A percentile compares a stretch with the other conserved stretches of the same genome.
phyloP scores from a whole-genome alignment of 2,888 invertebrate species.

The Phalangium opilio region DNA sequence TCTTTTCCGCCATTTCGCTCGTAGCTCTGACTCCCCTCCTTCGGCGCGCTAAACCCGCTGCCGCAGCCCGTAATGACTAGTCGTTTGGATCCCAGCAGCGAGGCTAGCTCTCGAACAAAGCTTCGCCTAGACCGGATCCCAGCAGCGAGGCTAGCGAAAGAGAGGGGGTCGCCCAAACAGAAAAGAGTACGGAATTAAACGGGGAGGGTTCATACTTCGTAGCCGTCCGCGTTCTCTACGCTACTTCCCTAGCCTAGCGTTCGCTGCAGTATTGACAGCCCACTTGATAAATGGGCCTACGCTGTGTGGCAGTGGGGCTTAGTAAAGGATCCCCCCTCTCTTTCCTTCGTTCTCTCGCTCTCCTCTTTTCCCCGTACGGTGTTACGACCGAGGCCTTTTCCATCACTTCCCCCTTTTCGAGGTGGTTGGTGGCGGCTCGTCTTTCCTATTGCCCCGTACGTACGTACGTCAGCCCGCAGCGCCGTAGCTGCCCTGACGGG shows the following conservation, averaged over 20 bases:
- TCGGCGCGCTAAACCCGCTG: too few species aligned
- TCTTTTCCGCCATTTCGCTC: too few species aligned
- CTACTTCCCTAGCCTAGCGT: constrained; percentile 7
- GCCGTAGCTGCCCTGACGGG: too few species aligned
- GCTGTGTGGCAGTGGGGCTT: constrained; percentile 1
- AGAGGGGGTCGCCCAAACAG: constrained; percentile 6
- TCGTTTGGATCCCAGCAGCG: neutral
- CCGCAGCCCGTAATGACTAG: neutral
- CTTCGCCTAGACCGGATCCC: constrained; percentile 12
- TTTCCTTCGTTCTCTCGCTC: constrained; percentile 8
- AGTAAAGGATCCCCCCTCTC: constrained; percentile 3
- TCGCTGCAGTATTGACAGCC: constrained; percentile 14
- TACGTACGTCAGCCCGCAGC: too few species aligned
- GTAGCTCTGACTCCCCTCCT: too few species aligned
- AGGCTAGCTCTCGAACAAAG: constrained; percentile 1
- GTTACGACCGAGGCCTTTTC: constrained; percentile 1
- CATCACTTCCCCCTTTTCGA: neutral
- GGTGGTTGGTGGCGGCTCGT: constrained; percentile 7
- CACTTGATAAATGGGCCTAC: constrained; percentile 16
- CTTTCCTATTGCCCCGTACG: neutral
- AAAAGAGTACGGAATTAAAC: too few species aligned
- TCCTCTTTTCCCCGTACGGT: constrained; percentile 6
- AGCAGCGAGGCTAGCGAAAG: constrained; percentile 11
- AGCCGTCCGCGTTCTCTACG: too few species aligned
- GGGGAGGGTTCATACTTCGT: too few species aligned